Evolutionary conservation across 1,140 invertebrate genomes (phyloP), one percentile per base, ranked within the genome.

Genomic region (Amphibalanus amphitrite): DNA sequence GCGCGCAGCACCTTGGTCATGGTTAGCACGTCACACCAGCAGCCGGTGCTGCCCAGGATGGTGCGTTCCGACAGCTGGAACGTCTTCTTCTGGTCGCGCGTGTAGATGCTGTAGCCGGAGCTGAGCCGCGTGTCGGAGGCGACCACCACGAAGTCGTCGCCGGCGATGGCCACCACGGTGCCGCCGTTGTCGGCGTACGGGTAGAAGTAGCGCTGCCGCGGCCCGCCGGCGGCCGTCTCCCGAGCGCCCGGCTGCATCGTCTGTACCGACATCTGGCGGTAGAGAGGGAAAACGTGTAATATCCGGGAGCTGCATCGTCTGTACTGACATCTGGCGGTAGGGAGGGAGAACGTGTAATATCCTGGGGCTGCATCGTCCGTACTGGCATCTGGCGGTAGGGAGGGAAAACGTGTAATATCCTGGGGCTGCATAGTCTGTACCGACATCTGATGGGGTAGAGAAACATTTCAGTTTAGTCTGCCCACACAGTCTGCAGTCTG

Each of bases 21-120:
- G 28, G 95, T 94, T 1, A 98, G 82, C n/a, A 91, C 90, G 83
- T 99, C 97, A 77, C 95, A 96, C 92, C 97, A 97, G 81, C 97
- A 98, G 47, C 97, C 97, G 71, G 90, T 87, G 71, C 86, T 88
- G 3, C 91, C 95, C 64, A 99, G 81, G 69, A 98, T 88, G 38
- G 95, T 96, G 64, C 82, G 86, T 0, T 87, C 80, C 0, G 93
- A 92, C 38, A 95, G 79, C 74, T 84, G 79, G 73, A 93, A 93
- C 8, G 94, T 79, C 80, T 95, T 95, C 59, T 90, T 86, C 78
- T 94, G 92, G 30, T 93, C 85, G 29, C 96, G 85, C 0, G 90
- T 90, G 73, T 92, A 88, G 78, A 99, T 96, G 6, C 86, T 88
- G 80, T 90, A 96, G 0, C 95, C 95, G 74, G 88, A 85, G 79